Evolutionary conservation across 2,888 invertebrate species (phyloP).

Genomic region (Agrochola litura): DNA sequence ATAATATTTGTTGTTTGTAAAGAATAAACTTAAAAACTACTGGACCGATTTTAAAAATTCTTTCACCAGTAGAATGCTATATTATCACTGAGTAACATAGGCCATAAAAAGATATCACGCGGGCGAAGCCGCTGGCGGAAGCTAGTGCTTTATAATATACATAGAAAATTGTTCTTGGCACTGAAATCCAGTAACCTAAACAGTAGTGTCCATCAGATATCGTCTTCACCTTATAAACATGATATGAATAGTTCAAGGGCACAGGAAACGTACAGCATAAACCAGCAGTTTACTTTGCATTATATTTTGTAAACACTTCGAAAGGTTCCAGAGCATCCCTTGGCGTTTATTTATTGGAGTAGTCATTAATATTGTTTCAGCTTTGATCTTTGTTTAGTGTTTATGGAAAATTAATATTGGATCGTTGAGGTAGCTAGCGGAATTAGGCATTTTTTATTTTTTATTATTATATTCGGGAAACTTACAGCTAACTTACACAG

Average conservation of each 20-base stretch:
- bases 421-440: background rate
- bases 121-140: no score
- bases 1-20: no score
- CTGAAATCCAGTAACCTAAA: constrained; percentile 7
- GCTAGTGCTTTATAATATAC: background rate
- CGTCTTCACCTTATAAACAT: constrained; percentile 4
- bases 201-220: constrained; percentile 7
- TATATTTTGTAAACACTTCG: constrained; percentile 27
- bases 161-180: constrained; percentile 31
- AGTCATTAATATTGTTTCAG: constrained; percentile 17
- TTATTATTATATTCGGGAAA: no score
- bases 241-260: constrained; percentile 3
- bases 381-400: constrained; percentile 4
- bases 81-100: no score
- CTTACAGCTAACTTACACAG: no score
- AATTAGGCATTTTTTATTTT: no score
- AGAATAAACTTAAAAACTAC: no score
- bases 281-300: background rate
- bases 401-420: background rate
- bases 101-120: no score
- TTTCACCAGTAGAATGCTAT: no score
- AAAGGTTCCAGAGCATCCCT: constrained; percentile 3
- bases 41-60: no score
- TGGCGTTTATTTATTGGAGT: constrained; percentile 8
- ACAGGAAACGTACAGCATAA: background rate